Conservation (phyloP, 2,888 invertebrate species). For the Notodonta ziczac region DNA sequence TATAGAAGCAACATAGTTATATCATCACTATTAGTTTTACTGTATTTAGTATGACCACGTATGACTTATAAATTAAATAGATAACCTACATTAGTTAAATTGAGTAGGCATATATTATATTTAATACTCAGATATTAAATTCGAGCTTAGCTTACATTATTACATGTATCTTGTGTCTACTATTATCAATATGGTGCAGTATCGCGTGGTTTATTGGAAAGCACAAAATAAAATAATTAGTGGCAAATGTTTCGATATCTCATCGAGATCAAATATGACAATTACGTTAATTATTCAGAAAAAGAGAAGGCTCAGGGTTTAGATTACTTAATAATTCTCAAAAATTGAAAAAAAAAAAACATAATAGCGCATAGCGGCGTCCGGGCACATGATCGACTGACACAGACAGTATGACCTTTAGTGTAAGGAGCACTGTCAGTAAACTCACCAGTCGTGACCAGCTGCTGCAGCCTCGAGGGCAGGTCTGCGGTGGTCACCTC, state of each 20-base stretch:
- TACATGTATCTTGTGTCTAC: neutral
- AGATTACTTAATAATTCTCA: too few species aligned
- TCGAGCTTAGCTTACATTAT: neutral
- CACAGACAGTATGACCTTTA: too few species aligned
- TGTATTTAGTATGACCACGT: neutral
- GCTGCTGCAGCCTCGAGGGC: conserved; percentile 89
- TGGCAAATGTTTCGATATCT: neutral
- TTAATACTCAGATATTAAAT: neutral
- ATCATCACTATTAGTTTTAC: neutral
- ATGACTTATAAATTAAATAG: neutral
- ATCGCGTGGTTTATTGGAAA: neutral
- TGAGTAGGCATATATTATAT: neutral
- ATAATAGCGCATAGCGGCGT: too few species aligned
- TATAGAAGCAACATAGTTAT: neutral
- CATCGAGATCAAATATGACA: neutral
- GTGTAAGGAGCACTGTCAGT: neutral
- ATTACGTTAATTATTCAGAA: too few species aligned
- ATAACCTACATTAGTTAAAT: neutral
- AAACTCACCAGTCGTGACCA: conserved; percentile 85
- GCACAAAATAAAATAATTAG: neutral
- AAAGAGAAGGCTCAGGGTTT: too few species aligned
- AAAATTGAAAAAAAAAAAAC: too few species aligned
- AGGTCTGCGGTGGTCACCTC: conserved; percentile 90
- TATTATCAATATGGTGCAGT: neutral
- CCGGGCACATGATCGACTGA: too few species aligned